phyloP scores from a whole-genome alignment of 2,888 invertebrate species.

The Leptinotarsa peninsularis region DNA sequence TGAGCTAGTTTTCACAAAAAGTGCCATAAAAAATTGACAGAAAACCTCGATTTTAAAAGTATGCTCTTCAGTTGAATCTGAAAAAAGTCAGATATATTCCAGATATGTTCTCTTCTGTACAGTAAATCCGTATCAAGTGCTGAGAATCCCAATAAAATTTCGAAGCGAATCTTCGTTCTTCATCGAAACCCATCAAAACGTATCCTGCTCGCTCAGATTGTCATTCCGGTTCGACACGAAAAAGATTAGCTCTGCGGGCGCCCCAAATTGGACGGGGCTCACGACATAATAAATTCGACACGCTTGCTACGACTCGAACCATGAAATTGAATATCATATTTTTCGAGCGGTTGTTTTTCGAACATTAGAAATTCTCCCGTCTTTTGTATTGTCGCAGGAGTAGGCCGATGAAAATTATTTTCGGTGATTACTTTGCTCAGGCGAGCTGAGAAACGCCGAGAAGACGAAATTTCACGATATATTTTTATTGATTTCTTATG shows the following conservation, averaged over 20 bases:
- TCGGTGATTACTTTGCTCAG: background rate
- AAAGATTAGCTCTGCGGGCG: constrained; percentile 13
- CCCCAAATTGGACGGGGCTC: constrained; percentile 15
- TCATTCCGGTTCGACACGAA: constrained; percentile 14
- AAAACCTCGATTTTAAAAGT: too few species aligned
- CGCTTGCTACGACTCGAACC: constrained; percentile 10
- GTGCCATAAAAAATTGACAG: too few species aligned
- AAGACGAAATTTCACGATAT: background rate
- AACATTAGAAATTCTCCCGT: constrained; percentile 11
- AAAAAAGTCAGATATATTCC: too few species aligned
- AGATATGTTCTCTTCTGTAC: background rate
- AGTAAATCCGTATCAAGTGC: background rate
- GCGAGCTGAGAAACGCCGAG: background rate
- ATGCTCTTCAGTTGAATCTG: too few species aligned
- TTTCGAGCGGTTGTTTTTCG: constrained; percentile 9
- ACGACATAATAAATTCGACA: constrained; percentile 19
- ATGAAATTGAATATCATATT: constrained; percentile 22
- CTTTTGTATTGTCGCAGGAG: background rate
- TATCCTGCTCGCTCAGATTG: constrained; percentile 5
- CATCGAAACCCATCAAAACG: constrained; percentile 14
- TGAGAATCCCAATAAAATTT: background rate
- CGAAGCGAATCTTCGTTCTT: constrained; percentile 4
- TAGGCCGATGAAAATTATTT: background rate
- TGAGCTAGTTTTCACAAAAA: too few species aligned
- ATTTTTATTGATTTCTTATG: background rate